Evolutionary conservation across 2,888 invertebrate genomes (phyloP).

Genomic region (Xestoiulus laeticollis): DNA sequence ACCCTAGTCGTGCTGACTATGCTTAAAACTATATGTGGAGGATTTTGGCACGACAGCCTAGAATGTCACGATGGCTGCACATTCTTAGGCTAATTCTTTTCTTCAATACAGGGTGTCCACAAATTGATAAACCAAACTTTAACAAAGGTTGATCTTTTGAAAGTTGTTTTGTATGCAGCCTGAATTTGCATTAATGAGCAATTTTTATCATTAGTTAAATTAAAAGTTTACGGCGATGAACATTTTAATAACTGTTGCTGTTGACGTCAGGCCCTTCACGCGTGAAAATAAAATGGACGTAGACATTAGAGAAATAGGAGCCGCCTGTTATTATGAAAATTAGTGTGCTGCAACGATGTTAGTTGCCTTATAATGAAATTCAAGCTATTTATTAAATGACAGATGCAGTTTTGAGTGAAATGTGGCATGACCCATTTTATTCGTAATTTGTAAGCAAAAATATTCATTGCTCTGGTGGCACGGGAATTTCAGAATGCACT

Average conservation of each 20-base stretch:
- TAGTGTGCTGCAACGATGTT: neutral
- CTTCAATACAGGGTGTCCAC: neutral
- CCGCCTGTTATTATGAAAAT: neutral
- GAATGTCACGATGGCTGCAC: neutral
- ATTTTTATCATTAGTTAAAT: neutral
- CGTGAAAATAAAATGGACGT: neutral
- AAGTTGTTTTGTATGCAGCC: neutral
- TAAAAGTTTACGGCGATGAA: neutral
- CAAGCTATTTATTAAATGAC: neutral
- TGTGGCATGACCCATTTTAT: neutral
- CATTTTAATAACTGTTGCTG: neutral
- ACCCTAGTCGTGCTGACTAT: neutral
- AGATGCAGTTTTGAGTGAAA: neutral
- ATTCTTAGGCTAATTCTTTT: neutral
- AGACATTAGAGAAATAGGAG: neutral
- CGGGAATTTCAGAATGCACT: neutral
- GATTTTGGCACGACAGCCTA: neutral
- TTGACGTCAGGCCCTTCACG: neutral
- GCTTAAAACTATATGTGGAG: neutral
- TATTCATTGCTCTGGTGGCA: neutral
- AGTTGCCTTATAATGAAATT: neutral
- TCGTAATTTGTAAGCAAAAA: neutral
- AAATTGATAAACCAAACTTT: neutral
- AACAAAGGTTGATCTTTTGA: neutral
- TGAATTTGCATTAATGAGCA: neutral